Percentiles rank a stretch among this genome's conserved stretches.
Evolutionary conservation across 2,113 vertebrate genomes (phyloP).

Genomic region (Macquaria australasica): DNA sequence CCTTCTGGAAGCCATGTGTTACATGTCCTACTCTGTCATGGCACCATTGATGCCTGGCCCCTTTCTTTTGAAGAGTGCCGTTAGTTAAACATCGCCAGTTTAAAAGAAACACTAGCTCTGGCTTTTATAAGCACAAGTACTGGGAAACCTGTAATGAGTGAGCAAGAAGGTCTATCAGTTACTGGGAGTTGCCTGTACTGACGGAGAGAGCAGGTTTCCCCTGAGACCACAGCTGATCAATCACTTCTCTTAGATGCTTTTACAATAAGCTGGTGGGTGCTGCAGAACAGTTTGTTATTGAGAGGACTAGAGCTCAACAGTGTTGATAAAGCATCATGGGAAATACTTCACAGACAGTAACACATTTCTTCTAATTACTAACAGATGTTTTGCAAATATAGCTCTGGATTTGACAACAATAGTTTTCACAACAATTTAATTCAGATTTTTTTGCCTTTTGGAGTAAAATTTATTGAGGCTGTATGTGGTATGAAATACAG

Average conservation of each 20-base stretch:
- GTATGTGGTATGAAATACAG: slow-evolving; percentile 39
- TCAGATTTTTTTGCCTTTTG: background rate
- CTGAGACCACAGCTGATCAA: slow-evolving; percentile 70
- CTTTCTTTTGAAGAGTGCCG: slow-evolving; percentile 13
- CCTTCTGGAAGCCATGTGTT: slow-evolving; percentile 58
- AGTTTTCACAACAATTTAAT: background rate
- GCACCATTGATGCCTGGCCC: slow-evolving; percentile 21
- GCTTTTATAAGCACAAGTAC: slow-evolving; percentile 16
- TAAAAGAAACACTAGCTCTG: slow-evolving; percentile 20
- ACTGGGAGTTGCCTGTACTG: slow-evolving; percentile 60
- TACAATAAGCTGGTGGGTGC: slow-evolving; percentile 46
- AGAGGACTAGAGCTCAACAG: background rate
- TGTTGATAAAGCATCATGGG: background rate
- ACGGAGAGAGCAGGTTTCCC: slow-evolving; percentile 69
- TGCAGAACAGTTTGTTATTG: slow-evolving; percentile 9
- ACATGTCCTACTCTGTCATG: slow-evolving; percentile 39
- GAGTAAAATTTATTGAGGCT: background rate
- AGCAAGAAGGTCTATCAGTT: slow-evolving; percentile 51
- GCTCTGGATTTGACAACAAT: slow-evolving; percentile 4
- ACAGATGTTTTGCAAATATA: slow-evolving; percentile 9
- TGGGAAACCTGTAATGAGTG: slow-evolving; percentile 43
- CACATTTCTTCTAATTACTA: slow-evolving; percentile 24
- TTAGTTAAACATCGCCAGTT: slow-evolving; percentile 47
- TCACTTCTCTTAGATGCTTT: slow-evolving; percentile 53
- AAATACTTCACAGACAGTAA: slow-evolving; percentile 13